Evolutionary conservation across 2,113 vertebrate species (phyloP), one percentile per base, ranked within the genome.

Genomic region (Syrmaticus mikado): DNA sequence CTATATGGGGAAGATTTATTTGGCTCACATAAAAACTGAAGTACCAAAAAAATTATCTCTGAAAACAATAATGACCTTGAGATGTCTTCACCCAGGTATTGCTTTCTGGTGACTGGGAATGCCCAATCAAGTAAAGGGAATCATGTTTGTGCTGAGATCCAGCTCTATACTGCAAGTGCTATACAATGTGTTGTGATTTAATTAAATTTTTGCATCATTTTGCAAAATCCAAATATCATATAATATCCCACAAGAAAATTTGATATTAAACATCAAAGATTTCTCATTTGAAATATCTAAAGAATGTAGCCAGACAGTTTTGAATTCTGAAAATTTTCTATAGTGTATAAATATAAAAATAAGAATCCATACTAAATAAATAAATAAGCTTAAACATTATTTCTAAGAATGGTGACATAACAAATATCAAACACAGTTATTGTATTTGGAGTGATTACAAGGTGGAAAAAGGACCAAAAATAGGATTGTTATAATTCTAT

Each of bases 71-170:
- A 74, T 1, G 46, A 1, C 4, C 13, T 71, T 87, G 45, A 89
- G 11, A 13, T 53, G 38, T 2, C 5, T 90, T 57, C 61, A 66
- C 3, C 46, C 2, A 27, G 0, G 0, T 57, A 8, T 40, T 65
- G 5, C 11, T 43, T 85, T 57, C 15, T 32, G 10, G 50, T 61
- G 13, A 46, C 48, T 64, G 32, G 83, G 8, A 28, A 62, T 17
- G 57, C 4, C 12, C 30, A 72, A 6, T 43, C 15, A 25, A 70
- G 8, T 16, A 65, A 41, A 7, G 30, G 21, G 11, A 92, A 73
- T 38, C 28, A 19, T 12, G 25, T 41, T 32, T 68, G 4, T 34
- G 38, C 32, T 55, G 13, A 25, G 16, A 58, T 53, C 7, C 41
- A 87, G 10, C 5, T 64, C 8, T 38, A 85, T 10, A 14, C 14